A percentile compares a stretch with the other conserved stretches of the same genome.
Conservation (phyloP, 2,113 vertebrate species). For the Zosterops lateralis region DNA sequence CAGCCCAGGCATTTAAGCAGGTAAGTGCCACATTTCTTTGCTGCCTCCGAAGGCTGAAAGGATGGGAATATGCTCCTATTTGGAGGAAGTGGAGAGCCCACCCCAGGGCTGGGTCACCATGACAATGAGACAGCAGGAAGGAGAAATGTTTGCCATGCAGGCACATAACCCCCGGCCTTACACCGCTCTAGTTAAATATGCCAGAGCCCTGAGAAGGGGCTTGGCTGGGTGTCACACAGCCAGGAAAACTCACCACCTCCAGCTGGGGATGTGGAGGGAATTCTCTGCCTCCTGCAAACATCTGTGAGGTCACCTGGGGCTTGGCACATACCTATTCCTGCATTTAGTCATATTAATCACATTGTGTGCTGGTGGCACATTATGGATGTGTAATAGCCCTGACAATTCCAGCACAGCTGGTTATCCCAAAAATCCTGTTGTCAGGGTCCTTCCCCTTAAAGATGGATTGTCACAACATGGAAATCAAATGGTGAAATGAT, state of each 20-base stretch:
- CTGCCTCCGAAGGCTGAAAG: slow-evolving; percentile 49
- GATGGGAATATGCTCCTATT: not conserved
- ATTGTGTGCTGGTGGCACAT: not conserved
- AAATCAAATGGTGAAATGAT: not conserved
- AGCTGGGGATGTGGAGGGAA: not conserved
- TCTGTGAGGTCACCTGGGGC: not conserved
- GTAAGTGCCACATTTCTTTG: slow-evolving; percentile 78
- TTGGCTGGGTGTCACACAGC: not conserved
- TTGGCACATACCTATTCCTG: not conserved
- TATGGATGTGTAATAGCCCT: not conserved
- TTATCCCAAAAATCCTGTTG: not conserved
- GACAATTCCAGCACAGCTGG: not conserved
- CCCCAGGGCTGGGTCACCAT: slow-evolving; percentile 61
- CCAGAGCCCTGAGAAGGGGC: slow-evolving; percentile 13
- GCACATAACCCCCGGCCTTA: slow-evolving; percentile 47
- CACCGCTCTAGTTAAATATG: slow-evolving; percentile 52
- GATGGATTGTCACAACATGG: not conserved
- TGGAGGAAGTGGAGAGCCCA: not conserved
- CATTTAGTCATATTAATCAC: not conserved
- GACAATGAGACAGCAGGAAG: slow-evolving; percentile 65
- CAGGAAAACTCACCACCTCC: slow-evolving; percentile 3
- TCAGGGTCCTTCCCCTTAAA: not conserved
- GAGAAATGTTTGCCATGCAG: slow-evolving; percentile 69
- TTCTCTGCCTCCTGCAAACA: not conserved
- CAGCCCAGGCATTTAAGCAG: slow-evolving; percentile 64